phyloP scores from a whole-genome alignment of 2,113 vertebrate genomes.

The Mustela lutreola region DNA sequence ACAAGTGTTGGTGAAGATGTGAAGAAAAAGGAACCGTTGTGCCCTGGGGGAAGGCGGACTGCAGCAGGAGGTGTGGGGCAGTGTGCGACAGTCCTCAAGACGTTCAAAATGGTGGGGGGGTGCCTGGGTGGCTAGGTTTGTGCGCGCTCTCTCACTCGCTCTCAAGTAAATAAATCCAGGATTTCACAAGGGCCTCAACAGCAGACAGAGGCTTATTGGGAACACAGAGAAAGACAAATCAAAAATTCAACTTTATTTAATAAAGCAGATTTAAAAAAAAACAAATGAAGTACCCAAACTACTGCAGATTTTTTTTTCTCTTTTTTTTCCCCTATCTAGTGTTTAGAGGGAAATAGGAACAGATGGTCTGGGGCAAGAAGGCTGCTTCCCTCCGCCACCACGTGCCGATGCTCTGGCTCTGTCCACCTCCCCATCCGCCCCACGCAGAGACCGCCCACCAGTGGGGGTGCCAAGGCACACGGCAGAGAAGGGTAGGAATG shows the following conservation, averaged over 20 bases:
- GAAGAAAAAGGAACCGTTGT: neutral
- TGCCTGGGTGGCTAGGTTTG: neutral
- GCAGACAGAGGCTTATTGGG: conserved; percentile 26
- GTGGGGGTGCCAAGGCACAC: neutral
- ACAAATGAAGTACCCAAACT: neutral
- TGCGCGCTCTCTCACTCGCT: neutral
- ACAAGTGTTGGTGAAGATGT: neutral
- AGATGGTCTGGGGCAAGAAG: neutral
- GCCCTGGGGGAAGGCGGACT: neutral
- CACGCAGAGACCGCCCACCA: neutral
- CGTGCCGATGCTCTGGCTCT: neutral
- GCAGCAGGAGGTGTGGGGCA: neutral
- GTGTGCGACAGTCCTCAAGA: neutral
- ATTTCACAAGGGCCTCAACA: neutral
- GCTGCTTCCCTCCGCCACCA: neutral
- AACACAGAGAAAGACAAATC: neutral
- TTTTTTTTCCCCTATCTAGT: neutral
- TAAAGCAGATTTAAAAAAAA: neutral
- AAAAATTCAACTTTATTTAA: neutral
- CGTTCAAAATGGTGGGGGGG: no score
- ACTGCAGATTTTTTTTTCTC: neutral
- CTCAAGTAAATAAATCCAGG: neutral
- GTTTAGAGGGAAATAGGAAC: neutral
- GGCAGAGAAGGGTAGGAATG: neutral
- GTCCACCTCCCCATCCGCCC: neutral